A percentile compares a stretch with the other conserved stretches of the same genome.
These are phyloP conservation scores for Lampris megalopsis DNA, from an alignment of 2,113 vertebrate genomes.

Conservation along the genomic window DNA sequence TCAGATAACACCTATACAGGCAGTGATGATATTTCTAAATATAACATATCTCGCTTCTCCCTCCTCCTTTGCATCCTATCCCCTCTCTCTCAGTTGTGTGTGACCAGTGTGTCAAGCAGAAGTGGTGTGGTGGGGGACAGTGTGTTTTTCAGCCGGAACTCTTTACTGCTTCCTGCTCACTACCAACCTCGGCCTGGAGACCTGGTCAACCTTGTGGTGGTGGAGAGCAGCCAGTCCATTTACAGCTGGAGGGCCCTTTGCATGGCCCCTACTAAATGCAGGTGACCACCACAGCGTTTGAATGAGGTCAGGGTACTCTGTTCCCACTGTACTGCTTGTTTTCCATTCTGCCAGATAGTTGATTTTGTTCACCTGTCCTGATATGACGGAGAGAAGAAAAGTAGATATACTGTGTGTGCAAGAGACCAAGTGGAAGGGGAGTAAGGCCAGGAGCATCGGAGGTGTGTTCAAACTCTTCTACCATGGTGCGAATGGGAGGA, in stretches of 20 bases:
- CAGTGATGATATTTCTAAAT: no score
- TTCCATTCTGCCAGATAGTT: no score
- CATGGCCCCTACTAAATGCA: conserved; percentile 81
- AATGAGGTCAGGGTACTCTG: no score
- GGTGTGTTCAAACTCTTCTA: no score
- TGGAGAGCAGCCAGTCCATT: conserved; percentile 93
- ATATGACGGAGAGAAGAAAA: no score
- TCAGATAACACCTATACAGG: no score
- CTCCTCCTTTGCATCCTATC: background rate
- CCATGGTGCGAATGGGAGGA: no score
- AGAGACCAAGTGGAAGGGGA: no score
- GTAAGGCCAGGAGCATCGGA: no score
- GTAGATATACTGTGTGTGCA: no score
- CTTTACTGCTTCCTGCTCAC: conserved; percentile 83
- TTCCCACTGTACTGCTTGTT: no score
- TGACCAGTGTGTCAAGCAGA: conserved; percentile 85
- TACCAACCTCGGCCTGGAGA: conserved; percentile 84
- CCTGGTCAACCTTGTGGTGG: conserved; percentile 87
- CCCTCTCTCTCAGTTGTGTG: conserved; percentile 78
- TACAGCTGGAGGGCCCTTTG: conserved; percentile 93
- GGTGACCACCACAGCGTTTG: conserved; percentile 66
- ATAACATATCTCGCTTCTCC: background rate
- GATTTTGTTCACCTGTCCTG: no score
- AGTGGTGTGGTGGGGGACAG: conserved; percentile 87
- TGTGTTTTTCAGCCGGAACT: conserved; percentile 92